phyloP scores from a whole-genome alignment of 2,888 invertebrate genomes.

The Nephrocerus scutellatus region DNA sequence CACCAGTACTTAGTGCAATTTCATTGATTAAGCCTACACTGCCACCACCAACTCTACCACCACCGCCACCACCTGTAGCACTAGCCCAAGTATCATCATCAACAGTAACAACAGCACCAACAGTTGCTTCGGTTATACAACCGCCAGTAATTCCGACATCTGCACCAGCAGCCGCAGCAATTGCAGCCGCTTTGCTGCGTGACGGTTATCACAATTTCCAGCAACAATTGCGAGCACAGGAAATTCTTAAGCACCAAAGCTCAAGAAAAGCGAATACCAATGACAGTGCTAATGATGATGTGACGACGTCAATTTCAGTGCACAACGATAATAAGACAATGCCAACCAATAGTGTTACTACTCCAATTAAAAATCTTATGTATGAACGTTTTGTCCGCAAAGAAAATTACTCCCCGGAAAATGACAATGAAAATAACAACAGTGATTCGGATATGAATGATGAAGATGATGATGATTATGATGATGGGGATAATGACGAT shows the following conservation, averaged over 20 bases:
- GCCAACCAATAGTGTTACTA: too few species aligned
- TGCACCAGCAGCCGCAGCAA: slow-evolving; percentile 37
- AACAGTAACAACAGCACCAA: slow-evolving; percentile 9
- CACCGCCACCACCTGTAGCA: slow-evolving; percentile 22
- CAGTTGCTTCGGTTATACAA: slow-evolving; percentile 19
- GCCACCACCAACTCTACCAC: slow-evolving; percentile 15
- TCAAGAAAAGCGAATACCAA: slow-evolving; percentile 16
- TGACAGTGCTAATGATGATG: slow-evolving; percentile 17
- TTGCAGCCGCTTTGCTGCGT: slow-evolving; percentile 43
- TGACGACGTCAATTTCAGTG: neutral
- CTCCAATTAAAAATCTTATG: slow-evolving; percentile 7
- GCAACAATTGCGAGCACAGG: slow-evolving; percentile 48
- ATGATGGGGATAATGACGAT: slow-evolving; percentile 27
- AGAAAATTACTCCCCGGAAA: slow-evolving; percentile 26
- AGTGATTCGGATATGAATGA: slow-evolving; percentile 25
- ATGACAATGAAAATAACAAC: slow-evolving; percentile 32
- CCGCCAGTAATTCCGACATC: slow-evolving; percentile 9
- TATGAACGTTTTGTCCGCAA: slow-evolving; percentile 33
- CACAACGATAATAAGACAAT: too few species aligned
- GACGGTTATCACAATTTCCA: slow-evolving; percentile 53
- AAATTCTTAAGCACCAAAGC: slow-evolving; percentile 32
- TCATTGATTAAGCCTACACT: slow-evolving; percentile 1
- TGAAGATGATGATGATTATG: slow-evolving; percentile 31
- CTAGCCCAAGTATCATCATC: slow-evolving; percentile 18
- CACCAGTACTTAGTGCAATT: slow-evolving; percentile 4